Evolutionary conservation across 1,140 invertebrate genomes (phyloP).

Genomic region (Drosophila sulfurigaster): DNA sequence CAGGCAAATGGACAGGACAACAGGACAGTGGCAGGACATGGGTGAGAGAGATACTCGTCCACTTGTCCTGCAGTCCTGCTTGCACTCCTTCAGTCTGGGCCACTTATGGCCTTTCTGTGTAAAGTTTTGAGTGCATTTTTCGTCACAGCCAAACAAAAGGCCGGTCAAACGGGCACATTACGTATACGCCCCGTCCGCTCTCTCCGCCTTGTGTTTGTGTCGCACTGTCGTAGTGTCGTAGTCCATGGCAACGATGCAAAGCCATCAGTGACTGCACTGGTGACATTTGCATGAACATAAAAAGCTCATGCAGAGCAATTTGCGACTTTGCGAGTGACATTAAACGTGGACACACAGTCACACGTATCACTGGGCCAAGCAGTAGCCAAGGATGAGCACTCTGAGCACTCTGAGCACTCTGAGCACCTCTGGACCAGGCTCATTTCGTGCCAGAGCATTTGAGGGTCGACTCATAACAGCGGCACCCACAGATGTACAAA

Average conservation of each 20-base stretch:
- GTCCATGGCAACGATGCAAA: slow-evolving; percentile 47
- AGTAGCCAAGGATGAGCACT: background rate
- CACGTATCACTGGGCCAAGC: slow-evolving; percentile 2
- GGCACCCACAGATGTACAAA: slow-evolving; percentile 1
- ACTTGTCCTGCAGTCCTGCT: background rate
- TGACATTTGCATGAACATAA: slow-evolving; percentile 84
- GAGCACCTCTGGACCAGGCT: slow-evolving; percentile 34
- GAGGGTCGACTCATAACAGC: slow-evolving; percentile 9
- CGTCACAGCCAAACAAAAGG: slow-evolving; percentile 78
- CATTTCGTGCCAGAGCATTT: slow-evolving; percentile 49
- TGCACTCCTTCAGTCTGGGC: slow-evolving; percentile 30
- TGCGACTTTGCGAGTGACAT: slow-evolving; percentile 83
- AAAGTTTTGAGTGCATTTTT: slow-evolving; percentile 83
- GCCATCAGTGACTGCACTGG: slow-evolving; percentile 71
- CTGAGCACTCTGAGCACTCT: background rate
- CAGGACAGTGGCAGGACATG: background rate
- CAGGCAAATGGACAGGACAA: slow-evolving; percentile 62
- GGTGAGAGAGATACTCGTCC: background rate
- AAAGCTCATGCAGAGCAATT: slow-evolving; percentile 83
- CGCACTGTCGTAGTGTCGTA: slow-evolving; percentile 1
- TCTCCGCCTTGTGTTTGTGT: background rate
- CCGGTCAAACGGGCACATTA: slow-evolving; percentile 63
- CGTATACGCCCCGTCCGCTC: slow-evolving; percentile 18
- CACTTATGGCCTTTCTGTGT: slow-evolving; percentile 81
- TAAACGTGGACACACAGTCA: slow-evolving; percentile 69